Evolutionary conservation across 2,888 invertebrate genomes (phyloP), one percentile per base, ranked within the genome.

Genomic region (Pherbina coryleti): DNA sequence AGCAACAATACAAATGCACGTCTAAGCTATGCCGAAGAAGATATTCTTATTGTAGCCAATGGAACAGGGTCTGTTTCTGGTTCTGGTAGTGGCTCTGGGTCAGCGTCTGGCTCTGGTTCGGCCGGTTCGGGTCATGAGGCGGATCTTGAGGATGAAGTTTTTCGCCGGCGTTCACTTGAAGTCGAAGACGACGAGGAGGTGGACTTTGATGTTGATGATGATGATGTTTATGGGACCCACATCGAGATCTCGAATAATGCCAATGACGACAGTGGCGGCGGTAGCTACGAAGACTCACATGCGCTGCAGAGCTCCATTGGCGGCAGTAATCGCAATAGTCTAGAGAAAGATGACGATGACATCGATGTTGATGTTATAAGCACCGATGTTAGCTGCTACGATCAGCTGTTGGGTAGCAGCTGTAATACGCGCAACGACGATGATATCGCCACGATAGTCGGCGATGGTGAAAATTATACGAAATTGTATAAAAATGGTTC

Each of bases 241-340:
- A 86, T 89, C 78, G 89, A 89, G 72, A 34, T 19, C 5, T 85
- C 86, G 57, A 88, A 87, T 73, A 89, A 89, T 83, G 88, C 88
- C 53, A 89, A 89, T 76, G 89, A 89, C 79, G 89, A 90, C 79
- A 89, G 88, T 77, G 89, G 89, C 79, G 89, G 89, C 53, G 89
- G 89, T 80, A 89, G 89, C 84, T 89, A 89, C 78, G 89, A 89
- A 80, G 89, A 89, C 55, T 89, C 89, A 0, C 89, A 89, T 83
- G 88, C 89, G 1, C 82, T 89, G 79, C 89, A 89, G 82, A 88
- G 88, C 67, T 89, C 89, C 3, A 83, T 88, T 14, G 88, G 86
- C 2, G 88, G 88, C 80, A 89, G 89, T 82, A 89, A 89, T 82
- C 86, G 89, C 7, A 89, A 89, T 75, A 89, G 89, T 75, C 82